A percentile compares a stretch with the other conserved stretches of the same genome.
These are phyloP conservation scores for Iphiclides podalirius DNA, from an alignment of 2,888 invertebrate species.

Conservation along the genomic window DNA sequence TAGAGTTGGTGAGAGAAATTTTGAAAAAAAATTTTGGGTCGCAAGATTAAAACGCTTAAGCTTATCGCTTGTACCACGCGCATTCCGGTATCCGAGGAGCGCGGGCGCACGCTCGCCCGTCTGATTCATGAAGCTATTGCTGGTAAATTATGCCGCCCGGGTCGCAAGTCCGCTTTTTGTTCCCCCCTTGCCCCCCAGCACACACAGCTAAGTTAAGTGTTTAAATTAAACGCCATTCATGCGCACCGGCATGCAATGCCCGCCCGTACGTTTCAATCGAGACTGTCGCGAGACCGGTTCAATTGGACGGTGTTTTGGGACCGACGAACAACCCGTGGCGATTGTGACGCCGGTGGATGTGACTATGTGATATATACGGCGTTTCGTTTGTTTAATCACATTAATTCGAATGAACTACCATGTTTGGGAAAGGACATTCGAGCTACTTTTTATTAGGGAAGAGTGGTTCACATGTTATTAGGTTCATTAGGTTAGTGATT, in stretches of 20 bases:
- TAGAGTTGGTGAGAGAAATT: no score
- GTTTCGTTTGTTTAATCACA: conserved; percentile 1
- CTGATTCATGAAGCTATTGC: conserved; percentile 42
- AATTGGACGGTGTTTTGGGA: conserved; percentile 27
- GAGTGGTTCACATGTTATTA: no score
- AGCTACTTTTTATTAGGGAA: no score
- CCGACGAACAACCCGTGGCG: no score
- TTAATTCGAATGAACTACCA: conserved; percentile 8
- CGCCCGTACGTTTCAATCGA: conserved; percentile 31
- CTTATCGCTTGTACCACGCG: conserved; percentile 24
- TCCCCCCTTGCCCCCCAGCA: conserved; percentile 25
- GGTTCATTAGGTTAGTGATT: no score
- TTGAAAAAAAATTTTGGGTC: no score
- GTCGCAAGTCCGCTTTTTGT: conserved; percentile 44
- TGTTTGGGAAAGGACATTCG: background rate
- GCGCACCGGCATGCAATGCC: conserved; percentile 44
- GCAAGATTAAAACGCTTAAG: no score
- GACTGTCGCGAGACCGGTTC: conserved; percentile 24
- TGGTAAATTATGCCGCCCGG: conserved; percentile 41
- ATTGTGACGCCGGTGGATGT: no score
- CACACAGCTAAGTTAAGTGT: conserved; percentile 43
- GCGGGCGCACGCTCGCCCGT: conserved; percentile 39
- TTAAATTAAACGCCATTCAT: conserved; percentile 57
- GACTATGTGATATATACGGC: no score
- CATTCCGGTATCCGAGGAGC: conserved; percentile 31